These are phyloP conservation scores for Clupea harengus DNA, from an alignment of 2,113 vertebrate species.

Conservation along the genomic window DNA sequence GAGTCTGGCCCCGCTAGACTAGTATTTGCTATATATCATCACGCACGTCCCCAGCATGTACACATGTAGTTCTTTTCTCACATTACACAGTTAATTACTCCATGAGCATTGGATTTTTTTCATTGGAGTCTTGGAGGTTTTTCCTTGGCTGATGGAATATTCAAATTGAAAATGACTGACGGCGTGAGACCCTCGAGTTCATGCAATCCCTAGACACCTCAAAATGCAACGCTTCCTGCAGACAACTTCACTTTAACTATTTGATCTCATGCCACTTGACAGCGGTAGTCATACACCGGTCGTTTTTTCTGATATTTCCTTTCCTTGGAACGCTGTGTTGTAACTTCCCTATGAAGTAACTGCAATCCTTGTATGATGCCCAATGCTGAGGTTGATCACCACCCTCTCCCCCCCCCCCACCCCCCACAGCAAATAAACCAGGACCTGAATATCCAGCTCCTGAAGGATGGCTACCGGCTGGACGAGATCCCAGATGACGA, in stretches of 20 bases:
- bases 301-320: background rate
- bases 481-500: conserved; percentile 98
- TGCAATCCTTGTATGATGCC: background rate
- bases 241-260: background rate
- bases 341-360: conserved; percentile 20
- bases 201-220: background rate
- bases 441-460: conserved; percentile 98
- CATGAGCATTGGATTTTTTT: background rate
- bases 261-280: background rate
- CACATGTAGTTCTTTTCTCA: background rate
- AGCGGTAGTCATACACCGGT: background rate
- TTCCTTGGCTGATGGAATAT: background rate
- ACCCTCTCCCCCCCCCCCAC: conserved; percentile 7
- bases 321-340: background rate
- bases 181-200: background rate
- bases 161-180: background rate
- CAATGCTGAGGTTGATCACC: background rate
- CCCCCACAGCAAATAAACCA: conserved; percentile 95
- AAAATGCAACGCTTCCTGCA: background rate
- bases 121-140: background rate
- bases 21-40: background rate
- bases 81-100: background rate
- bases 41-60: background rate
- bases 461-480: conserved; percentile 96
- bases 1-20: background rate